Percentiles rank a stretch among this genome's conserved stretches.
Evolutionary conservation across 2,888 invertebrate genomes (phyloP).

Genomic region (Stenolophus ochropezus): DNA sequence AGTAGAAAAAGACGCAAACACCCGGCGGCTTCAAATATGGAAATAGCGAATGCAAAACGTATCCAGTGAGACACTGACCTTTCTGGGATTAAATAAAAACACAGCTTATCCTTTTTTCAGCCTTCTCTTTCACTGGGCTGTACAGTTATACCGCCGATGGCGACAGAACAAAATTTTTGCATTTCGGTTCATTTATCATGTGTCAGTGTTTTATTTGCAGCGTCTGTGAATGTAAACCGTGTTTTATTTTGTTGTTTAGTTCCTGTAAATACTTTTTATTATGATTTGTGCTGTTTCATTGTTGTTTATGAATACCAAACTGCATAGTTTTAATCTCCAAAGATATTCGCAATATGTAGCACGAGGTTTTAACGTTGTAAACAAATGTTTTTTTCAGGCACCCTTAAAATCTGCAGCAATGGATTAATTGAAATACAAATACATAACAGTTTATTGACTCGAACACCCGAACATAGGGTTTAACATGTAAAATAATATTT

Average conservation of each 20-base stretch:
- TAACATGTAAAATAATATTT: too few relatives aligned
- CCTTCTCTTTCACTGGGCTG: conserved; percentile 27
- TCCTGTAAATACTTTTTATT: background rate
- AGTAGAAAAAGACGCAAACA: background rate
- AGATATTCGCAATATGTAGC: background rate
- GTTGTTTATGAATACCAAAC: background rate
- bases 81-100: conserved; percentile 37
- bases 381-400: too few relatives aligned
- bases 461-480: too few relatives aligned
- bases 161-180: conserved; percentile 37
- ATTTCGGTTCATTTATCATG: conserved; percentile 39
- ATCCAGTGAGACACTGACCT: conserved; percentile 42
- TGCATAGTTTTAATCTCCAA: background rate
- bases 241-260: background rate
- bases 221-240: conserved; percentile 10
- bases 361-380: too few relatives aligned
- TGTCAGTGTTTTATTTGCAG: conserved; percentile 9
- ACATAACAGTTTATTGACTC: too few relatives aligned
- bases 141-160: conserved; percentile 33
- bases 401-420: too few relatives aligned
- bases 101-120: conserved; percentile 25
- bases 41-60: conserved; percentile 36
- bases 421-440: too few relatives aligned
- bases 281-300: background rate
- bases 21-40: conserved; percentile 20